phyloP scores from a whole-genome alignment of 2,888 invertebrate genomes.

The Tetrapedia diversipes region DNA sequence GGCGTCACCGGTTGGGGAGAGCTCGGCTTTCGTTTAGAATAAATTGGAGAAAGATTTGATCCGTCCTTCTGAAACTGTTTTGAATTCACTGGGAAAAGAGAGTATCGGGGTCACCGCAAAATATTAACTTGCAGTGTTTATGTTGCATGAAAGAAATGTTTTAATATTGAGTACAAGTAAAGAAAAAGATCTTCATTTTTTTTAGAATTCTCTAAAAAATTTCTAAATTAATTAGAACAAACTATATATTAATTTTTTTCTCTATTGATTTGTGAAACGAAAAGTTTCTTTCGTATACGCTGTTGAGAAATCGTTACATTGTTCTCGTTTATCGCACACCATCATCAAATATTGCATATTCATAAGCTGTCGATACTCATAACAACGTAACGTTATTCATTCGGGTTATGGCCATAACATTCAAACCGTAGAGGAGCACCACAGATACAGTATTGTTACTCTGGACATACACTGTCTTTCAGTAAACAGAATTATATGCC shows the following conservation, averaged over 20 bases:
- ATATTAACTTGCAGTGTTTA: not conserved
- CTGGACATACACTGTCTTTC: no score
- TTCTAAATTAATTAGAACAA: no score
- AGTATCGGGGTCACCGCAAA: not conserved
- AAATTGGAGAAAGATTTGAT: slow-evolving; percentile 8
- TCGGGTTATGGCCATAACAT: not conserved
- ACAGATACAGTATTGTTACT: not conserved
- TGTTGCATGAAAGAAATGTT: not conserved
- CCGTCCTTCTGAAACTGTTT: not conserved
- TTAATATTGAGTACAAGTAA: no score
- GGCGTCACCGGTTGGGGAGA: slow-evolving; percentile 16
- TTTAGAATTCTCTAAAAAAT: no score
- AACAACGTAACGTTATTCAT: not conserved
- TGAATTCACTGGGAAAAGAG: not conserved
- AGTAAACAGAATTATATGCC: no score
- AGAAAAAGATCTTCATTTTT: no score
- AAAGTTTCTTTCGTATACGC: no score
- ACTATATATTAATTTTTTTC: no score
- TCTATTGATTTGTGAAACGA: no score
- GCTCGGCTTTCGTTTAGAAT: not conserved
- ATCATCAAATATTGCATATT: not conserved
- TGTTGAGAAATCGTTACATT: not conserved
- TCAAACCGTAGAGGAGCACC: not conserved
- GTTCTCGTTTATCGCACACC: not conserved
- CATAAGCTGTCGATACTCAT: not conserved